Percentiles rank a stretch among this genome's conserved stretches.
phyloP scores from a whole-genome alignment of 2,888 invertebrate species.

The Odontocolon sp. region DNA sequence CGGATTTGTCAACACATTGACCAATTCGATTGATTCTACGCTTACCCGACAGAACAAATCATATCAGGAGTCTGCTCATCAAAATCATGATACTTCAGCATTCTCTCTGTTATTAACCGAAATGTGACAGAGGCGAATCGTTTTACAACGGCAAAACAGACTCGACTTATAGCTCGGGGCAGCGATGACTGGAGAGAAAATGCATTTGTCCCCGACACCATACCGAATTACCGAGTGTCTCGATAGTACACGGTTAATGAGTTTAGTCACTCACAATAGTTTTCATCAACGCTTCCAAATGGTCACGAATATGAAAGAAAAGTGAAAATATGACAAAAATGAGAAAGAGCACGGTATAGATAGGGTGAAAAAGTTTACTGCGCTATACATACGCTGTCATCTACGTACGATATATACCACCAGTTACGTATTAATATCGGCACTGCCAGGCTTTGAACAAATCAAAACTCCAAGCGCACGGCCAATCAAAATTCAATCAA shows the following conservation, averaged over 20 bases:
- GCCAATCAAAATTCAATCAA: slow-evolving; percentile 68
- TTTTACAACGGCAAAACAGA: too few relatives aligned
- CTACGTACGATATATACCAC: slow-evolving; percentile 46
- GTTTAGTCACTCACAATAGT: slow-evolving; percentile 17
- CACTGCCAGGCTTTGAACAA: slow-evolving; percentile 76
- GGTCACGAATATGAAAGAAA: slow-evolving; percentile 27
- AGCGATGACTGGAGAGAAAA: too few relatives aligned
- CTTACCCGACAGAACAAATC: too few relatives aligned
- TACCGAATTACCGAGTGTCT: too few relatives aligned
- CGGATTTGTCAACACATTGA: too few relatives aligned
- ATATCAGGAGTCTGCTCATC: too few relatives aligned
- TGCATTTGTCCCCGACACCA: too few relatives aligned
- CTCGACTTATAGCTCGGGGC: too few relatives aligned
- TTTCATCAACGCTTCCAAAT: slow-evolving; percentile 45
- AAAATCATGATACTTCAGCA: too few relatives aligned
- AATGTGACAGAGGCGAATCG: too few relatives aligned
- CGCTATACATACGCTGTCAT: slow-evolving; percentile 46
- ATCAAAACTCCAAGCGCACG: slow-evolving; percentile 64
- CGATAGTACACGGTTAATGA: neutral
- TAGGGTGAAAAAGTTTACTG: slow-evolving; percentile 7
- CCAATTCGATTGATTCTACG: too few relatives aligned
- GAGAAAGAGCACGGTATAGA: neutral
- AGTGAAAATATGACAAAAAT: neutral
- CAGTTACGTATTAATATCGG: slow-evolving; percentile 71
- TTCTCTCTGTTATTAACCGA: too few relatives aligned